These are phyloP conservation scores for Mactra quadrangularis DNA, from an alignment of 1,140 invertebrate species.

Conservation along the genomic window DNA sequence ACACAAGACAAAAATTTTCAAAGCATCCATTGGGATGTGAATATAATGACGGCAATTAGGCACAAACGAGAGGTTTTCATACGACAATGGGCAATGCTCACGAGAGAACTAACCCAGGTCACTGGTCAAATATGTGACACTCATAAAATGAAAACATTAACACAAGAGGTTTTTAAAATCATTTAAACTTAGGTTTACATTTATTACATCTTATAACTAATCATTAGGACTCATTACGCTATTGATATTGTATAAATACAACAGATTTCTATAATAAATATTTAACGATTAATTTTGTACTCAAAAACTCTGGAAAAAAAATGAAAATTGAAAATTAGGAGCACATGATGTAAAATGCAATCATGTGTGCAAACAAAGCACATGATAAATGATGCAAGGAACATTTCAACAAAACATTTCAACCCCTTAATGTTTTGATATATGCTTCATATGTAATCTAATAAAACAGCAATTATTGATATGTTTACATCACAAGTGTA, in stretches of 20 bases:
- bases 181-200: too few relatives aligned
- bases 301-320: conserved; percentile 3
- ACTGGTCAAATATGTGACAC: conserved; percentile 48
- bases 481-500: too few relatives aligned
- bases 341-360: neutral
- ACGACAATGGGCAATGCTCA: conserved; percentile 25
- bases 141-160: neutral
- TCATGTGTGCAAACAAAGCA: neutral
- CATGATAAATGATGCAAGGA: too few relatives aligned
- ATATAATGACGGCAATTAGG: conserved; percentile 45
- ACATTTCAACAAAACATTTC: too few relatives aligned
- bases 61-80: conserved; percentile 17
- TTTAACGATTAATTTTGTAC: conserved; percentile 16
- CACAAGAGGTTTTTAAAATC: too few relatives aligned
- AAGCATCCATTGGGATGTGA: conserved; percentile 22
- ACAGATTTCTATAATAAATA: too few relatives aligned
- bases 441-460: too few relatives aligned
- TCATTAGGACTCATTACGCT: conserved; percentile 11
- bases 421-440: too few relatives aligned
- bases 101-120: conserved; percentile 22
- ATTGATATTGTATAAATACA: neutral
- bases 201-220: too few relatives aligned
- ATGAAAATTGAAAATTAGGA: conserved; percentile 18
- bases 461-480: too few relatives aligned
- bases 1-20: conserved; percentile 23